phyloP scores from a whole-genome alignment of 2,113 vertebrate genomes.

The Megaceryle maxima region DNA sequence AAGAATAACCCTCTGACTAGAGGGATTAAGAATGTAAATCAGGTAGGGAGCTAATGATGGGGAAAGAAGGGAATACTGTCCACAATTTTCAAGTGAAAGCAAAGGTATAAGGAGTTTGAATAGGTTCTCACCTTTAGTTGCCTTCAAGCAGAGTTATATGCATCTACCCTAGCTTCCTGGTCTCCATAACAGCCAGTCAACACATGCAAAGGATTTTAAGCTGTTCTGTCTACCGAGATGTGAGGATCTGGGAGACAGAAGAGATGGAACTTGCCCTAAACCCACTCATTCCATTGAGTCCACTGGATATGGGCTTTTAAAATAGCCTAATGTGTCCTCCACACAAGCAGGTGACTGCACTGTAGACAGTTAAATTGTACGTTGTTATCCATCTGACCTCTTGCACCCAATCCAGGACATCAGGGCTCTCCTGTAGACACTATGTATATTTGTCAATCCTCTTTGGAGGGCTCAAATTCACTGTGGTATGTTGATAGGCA shows the following conservation, averaged over 20 bases:
- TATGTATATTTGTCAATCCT: rapidly evolving
- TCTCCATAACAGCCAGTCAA: background rate
- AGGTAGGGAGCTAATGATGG: background rate
- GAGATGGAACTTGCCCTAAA: background rate
- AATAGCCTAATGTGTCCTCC: background rate
- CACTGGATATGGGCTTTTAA: background rate
- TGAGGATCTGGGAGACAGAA: background rate
- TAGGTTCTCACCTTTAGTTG: background rate
- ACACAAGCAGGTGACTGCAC: background rate
- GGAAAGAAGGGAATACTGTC: background rate
- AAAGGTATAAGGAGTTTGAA: background rate
- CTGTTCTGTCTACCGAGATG: background rate
- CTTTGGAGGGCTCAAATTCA: background rate
- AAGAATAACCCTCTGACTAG: background rate
- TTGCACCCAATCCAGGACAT: background rate
- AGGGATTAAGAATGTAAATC: background rate
- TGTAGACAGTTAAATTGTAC: background rate
- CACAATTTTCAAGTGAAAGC: background rate
- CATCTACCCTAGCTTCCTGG: background rate
- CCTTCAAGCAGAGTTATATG: background rate
- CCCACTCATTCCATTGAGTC: background rate
- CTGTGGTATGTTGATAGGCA: background rate
- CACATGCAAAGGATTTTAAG: background rate
- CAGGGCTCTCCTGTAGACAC: background rate
- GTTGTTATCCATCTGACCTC: background rate